Base-by-base conservation (phyloP, 2,797 vertebrate species). In the Lemur catta region DNA sequence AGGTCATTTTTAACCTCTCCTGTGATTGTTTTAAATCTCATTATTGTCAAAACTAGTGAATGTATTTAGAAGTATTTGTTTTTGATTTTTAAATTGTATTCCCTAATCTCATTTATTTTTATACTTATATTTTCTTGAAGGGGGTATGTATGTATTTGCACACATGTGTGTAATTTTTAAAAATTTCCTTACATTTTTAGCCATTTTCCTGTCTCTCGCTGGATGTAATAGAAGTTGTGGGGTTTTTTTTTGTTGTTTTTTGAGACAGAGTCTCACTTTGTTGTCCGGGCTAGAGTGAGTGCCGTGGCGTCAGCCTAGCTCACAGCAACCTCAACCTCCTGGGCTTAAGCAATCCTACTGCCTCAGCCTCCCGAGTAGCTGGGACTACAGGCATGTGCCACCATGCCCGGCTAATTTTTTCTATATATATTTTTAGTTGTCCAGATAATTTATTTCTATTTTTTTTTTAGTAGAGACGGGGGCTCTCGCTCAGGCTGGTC, bases 181-280 rank as follows among this genome's bases (percentile, higher is more conserved):
- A 30, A 63, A 76, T 95, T 89, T 97, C 67, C 88, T 76, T 84
- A 48, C 33, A 61, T 76, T 95, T 85, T 84, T 91, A 91, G 59
- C 18, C 55, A 85, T 41, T 71, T 84, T 71, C 67, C 41, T 82
- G 8, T 89, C 69, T 92, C 61, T 82, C 72, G 59, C 50, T 89
- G 18, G 38, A 74, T 84, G 55, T 46, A 57, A 0, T 85, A 41
- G 43, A 52, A 35, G 50, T n/a, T n/a, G n/a, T n/a, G n/a, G n/a
- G n/a, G n/a, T 94, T 86, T 92, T 92, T 63, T 46, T 46, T 10
- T 46, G 8, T 43, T 11, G 46, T 46, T 46, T 46, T 46, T 46
- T 46, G 43, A 11, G 43, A 46, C 43, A 46, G 43, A 43, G 43
- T 46, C 43, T 46, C 43, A 46, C 43, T 43, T 43, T 46, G 43